Base-by-base conservation (phyloP, 2,888 invertebrate genomes). In the Octodonta nipae region DNA sequence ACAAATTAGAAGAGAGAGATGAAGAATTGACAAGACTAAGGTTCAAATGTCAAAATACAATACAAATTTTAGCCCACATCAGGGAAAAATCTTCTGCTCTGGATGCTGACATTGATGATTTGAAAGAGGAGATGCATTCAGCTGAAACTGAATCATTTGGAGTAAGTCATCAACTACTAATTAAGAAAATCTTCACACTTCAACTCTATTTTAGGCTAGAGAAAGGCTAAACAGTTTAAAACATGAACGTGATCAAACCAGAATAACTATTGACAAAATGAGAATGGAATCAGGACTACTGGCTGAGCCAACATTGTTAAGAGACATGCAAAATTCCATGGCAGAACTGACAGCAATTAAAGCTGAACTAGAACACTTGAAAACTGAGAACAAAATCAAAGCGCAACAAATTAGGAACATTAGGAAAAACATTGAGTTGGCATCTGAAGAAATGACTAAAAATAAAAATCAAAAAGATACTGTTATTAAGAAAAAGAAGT, bases 1-100 rank as follows among this genome's bases (percentile, higher is more conserved):
- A 69, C 44, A 70, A 70, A 54, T 65, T 70, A 33, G 70, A 71
- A 47, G 70, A 70, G 44, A 54, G 67, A 41, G 68, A 69, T 41
- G 67, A 67, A 49, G 68, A 70, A 46, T 43, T 70, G 30, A 49
- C 60, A 24, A 61, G 60, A 40, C 47, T 70, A 31, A 52, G 67
- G 30, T 54, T 54, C 37, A 66, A 65, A 52, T 67, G 66, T 37
- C 61, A 62, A 10, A 60, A 56, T 33, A 64, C 65, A 1, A 64
- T 67, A 11, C 66, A 68, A 50, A 62, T 54, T 12, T 44, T 69
- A 30, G 67, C 68, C 2, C 70, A 70, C 43, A 49, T 68, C 16
- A 60, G 66, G 41, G 70, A 70, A 51, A 70, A 70, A 51, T 57
- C 65, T 10, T 56, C 65, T 42, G 66, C 55, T 1, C 42, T 54